Evolutionary conservation across 2,113 vertebrate species (phyloP).

Genomic region (Oophaga pumilio): DNA sequence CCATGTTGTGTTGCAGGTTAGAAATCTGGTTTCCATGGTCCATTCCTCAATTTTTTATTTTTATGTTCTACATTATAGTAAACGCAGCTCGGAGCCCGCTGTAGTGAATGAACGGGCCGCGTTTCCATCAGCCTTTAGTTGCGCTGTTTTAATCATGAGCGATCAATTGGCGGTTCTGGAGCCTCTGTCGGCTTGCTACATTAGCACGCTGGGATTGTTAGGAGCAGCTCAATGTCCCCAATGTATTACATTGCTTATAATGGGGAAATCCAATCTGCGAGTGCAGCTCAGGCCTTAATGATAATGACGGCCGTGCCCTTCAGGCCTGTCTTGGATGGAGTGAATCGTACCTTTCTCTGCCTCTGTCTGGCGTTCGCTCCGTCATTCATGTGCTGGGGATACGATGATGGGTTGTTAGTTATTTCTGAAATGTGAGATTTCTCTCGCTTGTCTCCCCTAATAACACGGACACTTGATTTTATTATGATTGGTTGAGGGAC

Average conservation of each 20-base stretch:
- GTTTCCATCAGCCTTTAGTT: background rate
- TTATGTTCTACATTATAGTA: background rate
- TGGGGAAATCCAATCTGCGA: background rate
- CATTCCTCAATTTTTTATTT: background rate
- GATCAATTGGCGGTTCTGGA: background rate
- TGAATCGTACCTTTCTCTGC: background rate
- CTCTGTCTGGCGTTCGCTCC: background rate
- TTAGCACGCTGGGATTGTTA: background rate
- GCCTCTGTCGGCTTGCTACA: background rate
- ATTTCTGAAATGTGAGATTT: background rate
- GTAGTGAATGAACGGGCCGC: background rate
- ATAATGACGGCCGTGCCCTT: background rate
- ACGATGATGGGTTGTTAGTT: background rate
- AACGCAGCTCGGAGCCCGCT: background rate
- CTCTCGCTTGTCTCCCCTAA: background rate
- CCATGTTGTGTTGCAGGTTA: background rate
- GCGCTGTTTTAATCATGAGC: background rate
- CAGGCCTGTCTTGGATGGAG: background rate
- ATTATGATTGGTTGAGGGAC: slow-evolving; percentile 22
- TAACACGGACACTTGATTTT: slow-evolving; percentile 24
- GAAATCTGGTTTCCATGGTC: background rate
- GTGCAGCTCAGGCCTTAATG: background rate
- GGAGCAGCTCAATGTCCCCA: background rate
- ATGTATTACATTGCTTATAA: background rate
- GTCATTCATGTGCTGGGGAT: slow-evolving; percentile 1